Evolutionary conservation across 2,113 vertebrate species (phyloP).

Genomic region (Pipa parva): DNA sequence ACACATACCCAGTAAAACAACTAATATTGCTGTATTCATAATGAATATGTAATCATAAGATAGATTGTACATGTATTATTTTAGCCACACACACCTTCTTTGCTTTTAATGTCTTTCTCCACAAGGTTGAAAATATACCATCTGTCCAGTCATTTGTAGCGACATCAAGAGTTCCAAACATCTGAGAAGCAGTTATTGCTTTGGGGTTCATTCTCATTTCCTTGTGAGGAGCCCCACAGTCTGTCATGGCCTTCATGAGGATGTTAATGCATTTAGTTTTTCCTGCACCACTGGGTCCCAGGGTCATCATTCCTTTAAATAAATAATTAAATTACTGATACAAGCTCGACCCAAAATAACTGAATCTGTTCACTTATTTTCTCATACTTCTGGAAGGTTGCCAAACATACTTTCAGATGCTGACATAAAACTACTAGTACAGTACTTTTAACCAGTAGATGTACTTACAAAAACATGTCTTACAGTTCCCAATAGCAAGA

Average conservation of each 20-base stretch:
- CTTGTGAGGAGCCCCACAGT: slow-evolving; percentile 70
- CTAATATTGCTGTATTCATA: too few species aligned
- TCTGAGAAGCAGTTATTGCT: slow-evolving; percentile 79
- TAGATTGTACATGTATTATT: not conserved
- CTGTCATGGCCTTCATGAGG: slow-evolving; percentile 77
- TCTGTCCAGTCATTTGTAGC: slow-evolving; percentile 86
- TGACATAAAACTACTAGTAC: too few species aligned
- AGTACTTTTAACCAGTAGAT: too few species aligned
- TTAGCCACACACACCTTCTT: slow-evolving; percentile 67
- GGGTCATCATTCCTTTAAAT: slow-evolving; percentile 72
- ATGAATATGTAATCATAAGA: not conserved
- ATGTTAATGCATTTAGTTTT: slow-evolving; percentile 75
- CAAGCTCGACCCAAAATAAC: too few species aligned
- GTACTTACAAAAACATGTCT: too few species aligned
- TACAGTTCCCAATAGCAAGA: too few species aligned
- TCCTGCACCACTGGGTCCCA: slow-evolving; percentile 76
- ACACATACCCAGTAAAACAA: too few species aligned
- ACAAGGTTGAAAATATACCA: slow-evolving; percentile 78
- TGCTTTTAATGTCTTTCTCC: slow-evolving; percentile 79
- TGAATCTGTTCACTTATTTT: too few species aligned
- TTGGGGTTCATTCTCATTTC: slow-evolving; percentile 88
- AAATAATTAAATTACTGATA: slow-evolving; percentile 31
- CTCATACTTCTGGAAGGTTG: too few species aligned
- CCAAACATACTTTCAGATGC: too few species aligned
- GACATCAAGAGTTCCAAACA: slow-evolving; percentile 79